Evolutionary conservation across 2,797 vertebrate genomes (phyloP), one percentile per base, ranked within the genome.

Genomic region (Sebastes kiyomatsui): DNA sequence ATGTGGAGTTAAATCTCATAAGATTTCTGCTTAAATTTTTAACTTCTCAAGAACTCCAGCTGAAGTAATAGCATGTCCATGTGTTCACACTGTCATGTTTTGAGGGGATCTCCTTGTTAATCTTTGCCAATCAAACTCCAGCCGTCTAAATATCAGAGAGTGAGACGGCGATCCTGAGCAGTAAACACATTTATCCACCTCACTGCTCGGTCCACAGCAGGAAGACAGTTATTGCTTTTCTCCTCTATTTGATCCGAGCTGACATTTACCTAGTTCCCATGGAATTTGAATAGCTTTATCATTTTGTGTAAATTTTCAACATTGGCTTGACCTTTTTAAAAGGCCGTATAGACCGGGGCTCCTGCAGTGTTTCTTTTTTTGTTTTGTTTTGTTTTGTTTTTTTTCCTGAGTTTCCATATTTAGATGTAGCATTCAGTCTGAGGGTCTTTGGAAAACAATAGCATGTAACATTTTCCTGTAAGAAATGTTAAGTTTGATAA

Each of bases 221-320:
- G 58, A 67, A 75, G 82, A 82, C 82, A 59, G 56, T 55, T 65
- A 66, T 69, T 84, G 79, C 83, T 85, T 70, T 74, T 70, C 78
- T 83, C 42, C 49, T 59, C 18, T 83, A 75, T 90, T 88, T 90
- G 73, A 79, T 87, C 77, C 65, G 67, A 90, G 80, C 73, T 93
- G 90, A 90, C 92, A 93, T 94, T 94, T 95, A 84, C 82, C 62
- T 62, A 70, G 61, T 77, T 88, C 73, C 80, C 82, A 80, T 86
- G 75, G 84, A 88, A 87, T 91, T 90, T 87, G 67, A 83, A 89
- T 88, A 82, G 80, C 72, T 85, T 88, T 68, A 86, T 88, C 82
- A 70, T 80, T 81, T 89, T 88, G 83, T 83, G 78, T 79, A 81
- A 56, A 82, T 81, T 76, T 66, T 38, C 79, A 75, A 75, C 79